Evolutionary conservation across 2,888 invertebrate genomes (phyloP).

Genomic region (Fabriciana adippe): DNA sequence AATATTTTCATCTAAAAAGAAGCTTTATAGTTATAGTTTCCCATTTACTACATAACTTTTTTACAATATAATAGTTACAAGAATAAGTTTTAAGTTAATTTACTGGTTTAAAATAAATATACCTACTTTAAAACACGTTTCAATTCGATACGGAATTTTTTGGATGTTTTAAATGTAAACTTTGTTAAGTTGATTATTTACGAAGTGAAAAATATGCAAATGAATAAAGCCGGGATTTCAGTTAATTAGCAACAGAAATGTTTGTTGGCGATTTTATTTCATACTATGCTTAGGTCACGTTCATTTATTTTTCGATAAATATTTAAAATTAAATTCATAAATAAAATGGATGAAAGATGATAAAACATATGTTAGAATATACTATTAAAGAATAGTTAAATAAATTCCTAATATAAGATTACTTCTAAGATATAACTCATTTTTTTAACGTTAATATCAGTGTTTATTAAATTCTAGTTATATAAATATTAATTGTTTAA

Average conservation of each 20-base stretch:
- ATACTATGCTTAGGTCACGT: constrained; percentile 9
- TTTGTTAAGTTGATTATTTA: constrained; percentile 4
- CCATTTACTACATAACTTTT: no score
- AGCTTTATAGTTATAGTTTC: no score
- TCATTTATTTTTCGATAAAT: background rate
- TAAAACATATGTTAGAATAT: background rate
- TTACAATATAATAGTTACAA: background rate
- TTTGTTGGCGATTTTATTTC: background rate
- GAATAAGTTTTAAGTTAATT: background rate
- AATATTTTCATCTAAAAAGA: no score
- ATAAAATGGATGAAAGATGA: constrained; percentile 5
- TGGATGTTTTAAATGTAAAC: constrained; percentile 11
- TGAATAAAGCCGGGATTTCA: constrained; percentile 16
- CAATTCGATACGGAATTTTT: background rate
- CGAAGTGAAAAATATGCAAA: constrained; percentile 20
- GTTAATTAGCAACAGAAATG: constrained; percentile 10
- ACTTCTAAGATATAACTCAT: no score
- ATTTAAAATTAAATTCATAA: constrained; percentile 1
- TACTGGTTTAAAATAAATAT: background rate
- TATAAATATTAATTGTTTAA: no score
- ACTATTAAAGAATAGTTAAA: no score
- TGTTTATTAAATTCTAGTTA: no score
- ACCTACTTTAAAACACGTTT: background rate
- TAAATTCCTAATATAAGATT: no score
- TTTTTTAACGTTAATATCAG: no score